Base-by-base conservation (phyloP, 2,113 vertebrate species). In the Lycaon pictus region DNA sequence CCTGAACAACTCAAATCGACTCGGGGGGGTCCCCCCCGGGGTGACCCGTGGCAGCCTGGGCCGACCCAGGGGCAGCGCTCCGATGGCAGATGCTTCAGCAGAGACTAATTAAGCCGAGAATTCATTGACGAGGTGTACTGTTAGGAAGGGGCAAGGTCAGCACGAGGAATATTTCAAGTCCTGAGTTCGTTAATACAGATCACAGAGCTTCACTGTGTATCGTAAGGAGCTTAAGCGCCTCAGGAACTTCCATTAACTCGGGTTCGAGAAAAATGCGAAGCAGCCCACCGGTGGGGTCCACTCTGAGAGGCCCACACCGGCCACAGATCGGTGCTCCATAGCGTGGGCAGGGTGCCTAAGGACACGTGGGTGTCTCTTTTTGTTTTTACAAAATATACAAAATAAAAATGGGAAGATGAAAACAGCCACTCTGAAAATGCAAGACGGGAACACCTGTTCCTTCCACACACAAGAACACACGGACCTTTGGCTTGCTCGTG, bases 351-450 rank as follows among this genome's bases (percentile, higher is more conserved):
- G 22, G 3, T n/a, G 1, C 58, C 19, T 51, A 67, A 32, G 53
- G 17, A 11, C 77, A 27, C 7, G 5, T 58, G n/a, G 43, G 51
- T 53, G 5, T 22, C 51, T 91, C 27, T 86, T 65, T 35, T 16
- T 12, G 60, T 22, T 53, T 92, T 81, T 37, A 71, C 11, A 58
- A 94, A 89, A 76, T 25, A 56, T 3, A 56, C 32, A n/a, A 74
- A 92, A 74, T 20, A 67, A 90, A 90, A 90, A 84, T 65, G 20
- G 15, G 74, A 74, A 76, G 19, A 67, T 12, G 19, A 86, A 95
- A 88, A 43, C 9, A 3, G 16, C 15, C 48, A 37, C 53, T 91
- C 88, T 25, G 32, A 58, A 82, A 65, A 12, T 5, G n/a, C 27
- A 22, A 76, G 13, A 37, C 15, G 3, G 13, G 3, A 51, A 67